A percentile compares a stretch with the other conserved stretches of the same genome.
These are phyloP conservation scores for Xiphophorus hellerii DNA, from an alignment of 2,113 vertebrate genomes.

Conservation along the genomic window DNA sequence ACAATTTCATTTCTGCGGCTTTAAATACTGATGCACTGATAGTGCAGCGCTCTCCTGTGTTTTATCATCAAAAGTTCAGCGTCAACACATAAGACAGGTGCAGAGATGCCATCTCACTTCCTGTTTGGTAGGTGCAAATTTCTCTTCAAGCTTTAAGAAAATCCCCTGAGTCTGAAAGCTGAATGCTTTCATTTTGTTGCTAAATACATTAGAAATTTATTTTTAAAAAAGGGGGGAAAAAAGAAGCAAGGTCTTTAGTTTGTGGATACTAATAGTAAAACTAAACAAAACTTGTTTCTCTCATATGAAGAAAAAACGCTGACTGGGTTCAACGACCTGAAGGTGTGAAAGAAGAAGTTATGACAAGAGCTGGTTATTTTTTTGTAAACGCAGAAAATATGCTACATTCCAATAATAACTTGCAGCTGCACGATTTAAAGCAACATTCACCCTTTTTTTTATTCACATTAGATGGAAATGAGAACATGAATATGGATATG, in stretches of 20 bases:
- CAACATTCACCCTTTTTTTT: neutral
- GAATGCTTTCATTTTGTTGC: no score
- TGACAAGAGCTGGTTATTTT: no score
- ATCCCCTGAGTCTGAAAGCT: neutral
- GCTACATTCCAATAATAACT: neutral
- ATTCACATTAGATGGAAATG: neutral
- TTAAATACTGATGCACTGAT: neutral
- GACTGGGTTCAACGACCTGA: neutral
- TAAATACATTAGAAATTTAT: neutral
- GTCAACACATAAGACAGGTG: neutral
- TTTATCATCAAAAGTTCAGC: conserved; percentile 5
- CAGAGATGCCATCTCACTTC: conserved; percentile 11
- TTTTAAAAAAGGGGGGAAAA: no score
- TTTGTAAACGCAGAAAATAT: neutral
- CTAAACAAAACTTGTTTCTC: neutral
- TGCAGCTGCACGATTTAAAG: neutral
- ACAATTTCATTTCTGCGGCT: conserved; percentile 1
- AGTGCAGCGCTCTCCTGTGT: neutral
- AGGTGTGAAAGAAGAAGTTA: no score
- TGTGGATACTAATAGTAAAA: neutral
- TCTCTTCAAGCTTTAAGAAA: neutral
- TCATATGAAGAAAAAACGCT: neutral
- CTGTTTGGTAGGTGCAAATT: conserved; percentile 2
- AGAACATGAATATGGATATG: no score
- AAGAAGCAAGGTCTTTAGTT: neutral